These are phyloP conservation scores for Oreohelix idahoensis DNA, from an alignment of 1,140 invertebrate genomes.

Conservation along the genomic window DNA sequence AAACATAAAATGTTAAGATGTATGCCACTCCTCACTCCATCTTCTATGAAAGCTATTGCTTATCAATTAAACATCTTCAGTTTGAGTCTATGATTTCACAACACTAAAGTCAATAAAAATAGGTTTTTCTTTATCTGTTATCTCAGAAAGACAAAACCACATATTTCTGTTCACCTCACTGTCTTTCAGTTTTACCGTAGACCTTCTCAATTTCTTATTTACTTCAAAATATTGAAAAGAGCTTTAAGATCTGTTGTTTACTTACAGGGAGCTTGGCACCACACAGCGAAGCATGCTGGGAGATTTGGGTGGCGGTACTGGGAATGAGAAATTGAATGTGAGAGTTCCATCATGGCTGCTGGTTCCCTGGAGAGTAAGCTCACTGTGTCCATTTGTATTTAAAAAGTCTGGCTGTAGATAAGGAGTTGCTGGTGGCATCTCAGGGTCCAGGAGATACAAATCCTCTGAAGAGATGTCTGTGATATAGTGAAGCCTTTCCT, in stretches of 20 bases:
- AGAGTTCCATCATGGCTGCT: constrained; percentile 46
- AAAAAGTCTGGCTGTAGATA: not conserved
- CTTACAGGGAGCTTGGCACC: not conserved
- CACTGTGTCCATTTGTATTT: constrained; percentile 47
- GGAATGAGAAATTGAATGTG: constrained; percentile 63
- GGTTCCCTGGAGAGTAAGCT: constrained; percentile 39
- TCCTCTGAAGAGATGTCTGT: constrained; percentile 88
- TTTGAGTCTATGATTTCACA: too few species aligned
- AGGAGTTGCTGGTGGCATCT: constrained; percentile 56
- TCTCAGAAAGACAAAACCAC: too few species aligned
- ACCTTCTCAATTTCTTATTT: too few species aligned
- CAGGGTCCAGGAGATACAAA: constrained; percentile 89
- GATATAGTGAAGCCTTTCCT: constrained; percentile 94
- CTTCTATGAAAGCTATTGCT: too few species aligned
- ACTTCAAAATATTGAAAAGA: too few species aligned
- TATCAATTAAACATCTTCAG: too few species aligned
- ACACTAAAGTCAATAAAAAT: too few species aligned
- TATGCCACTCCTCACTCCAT: too few species aligned
- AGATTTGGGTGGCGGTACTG: constrained; percentile 71
- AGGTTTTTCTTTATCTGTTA: too few species aligned
- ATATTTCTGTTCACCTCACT: too few species aligned
- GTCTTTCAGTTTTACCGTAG: too few species aligned
- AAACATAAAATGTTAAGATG: too few species aligned
- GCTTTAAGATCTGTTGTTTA: not conserved
- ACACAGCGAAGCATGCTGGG: constrained; percentile 50